A percentile compares a stretch with the other conserved stretches of the same genome.
Conservation (phyloP, 2,797 vertebrate species). For the Pseudomugil tenellus region DNA sequence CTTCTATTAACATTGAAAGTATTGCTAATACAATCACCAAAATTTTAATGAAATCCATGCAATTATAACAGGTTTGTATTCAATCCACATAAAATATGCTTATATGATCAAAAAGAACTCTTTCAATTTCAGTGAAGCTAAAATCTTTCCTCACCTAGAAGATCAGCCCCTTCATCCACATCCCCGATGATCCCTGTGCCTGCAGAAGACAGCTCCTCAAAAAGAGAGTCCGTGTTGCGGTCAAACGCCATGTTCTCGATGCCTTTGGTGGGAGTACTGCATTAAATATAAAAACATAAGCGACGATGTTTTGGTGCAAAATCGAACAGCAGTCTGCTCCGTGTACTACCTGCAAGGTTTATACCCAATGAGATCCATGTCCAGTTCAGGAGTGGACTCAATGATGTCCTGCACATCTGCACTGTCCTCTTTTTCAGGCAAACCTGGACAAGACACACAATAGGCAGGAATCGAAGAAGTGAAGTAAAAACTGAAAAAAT, state of each 20-base stretch:
- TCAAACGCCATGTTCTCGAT: constrained; percentile 98
- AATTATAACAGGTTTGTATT: not conserved
- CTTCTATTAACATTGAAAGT: not conserved
- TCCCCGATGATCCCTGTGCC: constrained; percentile 96
- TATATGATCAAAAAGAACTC: not conserved
- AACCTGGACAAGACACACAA: constrained; percentile 76
- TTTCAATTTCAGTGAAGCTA: not conserved
- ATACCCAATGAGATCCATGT: constrained; percentile 93
- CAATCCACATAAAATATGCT: not conserved
- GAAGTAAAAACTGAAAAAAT: not conserved
- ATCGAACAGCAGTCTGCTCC: not conserved
- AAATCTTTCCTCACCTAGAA: constrained; percentile 88
- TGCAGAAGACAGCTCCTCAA: constrained; percentile 96
- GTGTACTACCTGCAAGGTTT: constrained; percentile 89
- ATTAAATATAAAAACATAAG: constrained; percentile 12
- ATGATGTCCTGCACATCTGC: constrained; percentile 97
- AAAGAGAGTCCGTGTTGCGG: constrained; percentile 96
- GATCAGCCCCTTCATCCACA: constrained; percentile 97
- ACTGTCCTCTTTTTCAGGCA: constrained; percentile 91
- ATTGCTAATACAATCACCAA: not conserved
- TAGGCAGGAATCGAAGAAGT: not conserved
- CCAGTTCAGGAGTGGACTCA: constrained; percentile 97
- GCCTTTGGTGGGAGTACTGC: constrained; percentile 94
- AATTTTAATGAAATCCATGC: not conserved
- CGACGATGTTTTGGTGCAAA: not conserved